A percentile compares a stretch with the other conserved stretches of the same genome.
phyloP scores from a whole-genome alignment of 2,888 invertebrate genomes.

The Mechanitis messenoides region DNA sequence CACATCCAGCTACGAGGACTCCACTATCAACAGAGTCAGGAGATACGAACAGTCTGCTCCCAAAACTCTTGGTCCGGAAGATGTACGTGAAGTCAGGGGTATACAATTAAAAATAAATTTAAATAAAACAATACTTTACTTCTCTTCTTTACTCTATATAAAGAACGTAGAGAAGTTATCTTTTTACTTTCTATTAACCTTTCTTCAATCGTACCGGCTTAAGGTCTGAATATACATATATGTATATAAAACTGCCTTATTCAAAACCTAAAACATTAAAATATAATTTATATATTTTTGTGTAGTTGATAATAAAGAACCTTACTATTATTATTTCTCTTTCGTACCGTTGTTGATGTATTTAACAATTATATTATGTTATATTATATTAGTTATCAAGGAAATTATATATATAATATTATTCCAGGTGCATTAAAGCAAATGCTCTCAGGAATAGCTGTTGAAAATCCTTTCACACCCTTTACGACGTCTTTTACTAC shows the following conservation, averaged over 20 bases:
- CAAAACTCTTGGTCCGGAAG: conserved; percentile 16
- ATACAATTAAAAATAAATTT: background rate
- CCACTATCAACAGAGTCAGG: conserved; percentile 7
- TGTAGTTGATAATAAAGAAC: too few relatives aligned
- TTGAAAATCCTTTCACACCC: conserved; percentile 23
- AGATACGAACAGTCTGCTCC: conserved; percentile 7
- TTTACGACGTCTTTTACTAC: background rate
- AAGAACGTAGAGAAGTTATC: too few relatives aligned
- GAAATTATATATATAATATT: background rate
- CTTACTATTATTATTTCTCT: too few relatives aligned
- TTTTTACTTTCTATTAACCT: too few relatives aligned
- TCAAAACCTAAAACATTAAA: too few relatives aligned
- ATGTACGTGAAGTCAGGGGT: conserved; percentile 22
- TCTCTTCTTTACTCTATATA: too few relatives aligned
- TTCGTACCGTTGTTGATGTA: too few relatives aligned
- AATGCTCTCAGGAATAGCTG: conserved; percentile 13
- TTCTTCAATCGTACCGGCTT: too few relatives aligned
- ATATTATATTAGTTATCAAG: too few relatives aligned
- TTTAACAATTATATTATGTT: too few relatives aligned
- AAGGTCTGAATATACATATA: too few relatives aligned
- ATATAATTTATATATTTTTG: too few relatives aligned
- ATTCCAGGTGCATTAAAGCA: conserved; percentile 22
- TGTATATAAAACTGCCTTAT: background rate
- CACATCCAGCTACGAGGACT: background rate
- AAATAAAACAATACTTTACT: background rate